Conservation (phyloP, 2,797 vertebrate species). For the Chaunax sp. region DNA sequence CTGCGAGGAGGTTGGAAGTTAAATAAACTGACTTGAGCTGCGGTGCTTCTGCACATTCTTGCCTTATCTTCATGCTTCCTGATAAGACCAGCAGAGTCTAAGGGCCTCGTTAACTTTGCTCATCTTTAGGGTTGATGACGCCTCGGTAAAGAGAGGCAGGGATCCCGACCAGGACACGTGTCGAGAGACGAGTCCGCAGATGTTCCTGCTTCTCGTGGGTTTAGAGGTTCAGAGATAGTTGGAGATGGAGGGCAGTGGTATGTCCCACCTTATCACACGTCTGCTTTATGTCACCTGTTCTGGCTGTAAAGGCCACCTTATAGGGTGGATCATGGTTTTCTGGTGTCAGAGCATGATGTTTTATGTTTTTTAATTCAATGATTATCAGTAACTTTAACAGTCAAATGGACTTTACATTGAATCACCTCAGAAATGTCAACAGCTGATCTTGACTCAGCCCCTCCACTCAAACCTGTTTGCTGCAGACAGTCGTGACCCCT, state of each 20-base stretch:
- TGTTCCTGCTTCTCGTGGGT: conserved; percentile 15
- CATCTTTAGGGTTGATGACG: conserved; percentile 60
- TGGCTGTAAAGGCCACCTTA: background rate
- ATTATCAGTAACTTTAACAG: background rate
- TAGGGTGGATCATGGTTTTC: background rate
- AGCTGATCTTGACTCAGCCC: background rate
- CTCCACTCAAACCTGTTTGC: background rate
- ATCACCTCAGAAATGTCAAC: background rate
- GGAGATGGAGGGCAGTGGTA: background rate
- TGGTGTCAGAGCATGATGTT: no score
- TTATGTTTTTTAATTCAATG: no score
- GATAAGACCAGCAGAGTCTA: conserved; percentile 63
- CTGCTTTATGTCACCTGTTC: conserved; percentile 56
- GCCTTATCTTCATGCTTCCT: conserved; percentile 76
- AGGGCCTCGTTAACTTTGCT: conserved; percentile 55
- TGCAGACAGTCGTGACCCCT: conserved; percentile 13
- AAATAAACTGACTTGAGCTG: conserved; percentile 51
- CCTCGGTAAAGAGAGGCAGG: conserved; percentile 26
- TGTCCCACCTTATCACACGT: conserved; percentile 62
- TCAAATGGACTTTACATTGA: background rate
- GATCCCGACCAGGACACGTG: conserved; percentile 21
- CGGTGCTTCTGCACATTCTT: conserved; percentile 79
- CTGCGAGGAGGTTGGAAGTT: conserved; percentile 17
- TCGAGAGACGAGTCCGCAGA: conserved; percentile 48
- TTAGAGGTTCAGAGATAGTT: conserved; percentile 16